Conservation (phyloP, 2,113 vertebrate genomes). For the Numenius arquata region DNA sequence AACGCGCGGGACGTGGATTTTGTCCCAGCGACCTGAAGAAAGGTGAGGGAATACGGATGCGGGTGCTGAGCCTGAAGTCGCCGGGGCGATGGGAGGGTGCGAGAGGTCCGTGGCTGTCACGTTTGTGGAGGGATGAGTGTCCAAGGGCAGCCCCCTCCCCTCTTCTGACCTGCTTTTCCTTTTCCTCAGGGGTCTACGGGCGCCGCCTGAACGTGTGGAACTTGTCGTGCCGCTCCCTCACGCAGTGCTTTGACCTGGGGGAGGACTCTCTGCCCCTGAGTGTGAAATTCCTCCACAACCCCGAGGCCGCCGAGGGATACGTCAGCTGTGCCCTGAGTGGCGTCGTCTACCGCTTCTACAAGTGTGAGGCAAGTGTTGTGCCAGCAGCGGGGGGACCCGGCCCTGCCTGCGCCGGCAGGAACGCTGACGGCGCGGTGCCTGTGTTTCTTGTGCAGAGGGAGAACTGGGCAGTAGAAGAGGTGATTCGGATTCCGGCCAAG, state of each 20-base stretch:
- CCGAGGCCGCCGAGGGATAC: conserved; percentile 80
- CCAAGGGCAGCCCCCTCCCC: accelerated
- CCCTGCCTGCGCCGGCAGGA: neutral
- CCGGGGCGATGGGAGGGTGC: neutral
- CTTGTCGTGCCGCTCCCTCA: conserved; percentile 79
- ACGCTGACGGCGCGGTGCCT: neutral
- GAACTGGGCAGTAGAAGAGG: conserved; percentile 3
- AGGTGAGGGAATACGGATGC: conserved; percentile 50
- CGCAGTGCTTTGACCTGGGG: conserved; percentile 85
- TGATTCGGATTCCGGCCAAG: neutral
- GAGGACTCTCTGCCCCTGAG: conserved; percentile 83
- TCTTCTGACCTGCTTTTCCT: accelerated
- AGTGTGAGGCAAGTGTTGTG: conserved; percentile 62
- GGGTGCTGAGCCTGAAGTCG: neutral
- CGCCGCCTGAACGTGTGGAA: conserved; percentile 85
- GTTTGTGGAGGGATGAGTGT: accelerated
- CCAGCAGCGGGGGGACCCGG: neutral
- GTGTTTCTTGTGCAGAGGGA: neutral
- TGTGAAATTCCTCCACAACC: conserved; percentile 88
- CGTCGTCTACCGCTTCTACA: conserved; percentile 84
- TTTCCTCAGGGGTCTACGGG: conserved; percentile 81
- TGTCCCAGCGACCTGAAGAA: conserved; percentile 75
- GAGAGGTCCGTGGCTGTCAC: accelerated
- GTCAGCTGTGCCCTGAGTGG: conserved; percentile 86
- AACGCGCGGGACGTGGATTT: conserved; percentile 72